These are phyloP conservation scores for Lacerta viridis DNA, from an alignment of 2,797 vertebrate genomes.

Conservation along the genomic window DNA sequence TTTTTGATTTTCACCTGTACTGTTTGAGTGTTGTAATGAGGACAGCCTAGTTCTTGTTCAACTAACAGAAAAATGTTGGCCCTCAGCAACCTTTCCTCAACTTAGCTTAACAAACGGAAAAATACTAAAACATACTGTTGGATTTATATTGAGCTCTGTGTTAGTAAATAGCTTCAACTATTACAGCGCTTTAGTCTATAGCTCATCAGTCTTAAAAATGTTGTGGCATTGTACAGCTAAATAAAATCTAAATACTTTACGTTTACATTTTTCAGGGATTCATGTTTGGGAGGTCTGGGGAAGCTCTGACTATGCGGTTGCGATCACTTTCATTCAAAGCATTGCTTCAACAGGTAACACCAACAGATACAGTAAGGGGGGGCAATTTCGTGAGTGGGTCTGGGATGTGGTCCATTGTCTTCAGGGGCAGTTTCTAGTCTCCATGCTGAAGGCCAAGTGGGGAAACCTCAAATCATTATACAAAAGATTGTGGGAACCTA, in stretches of 20 bases:
- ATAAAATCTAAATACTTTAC: slow-evolving; percentile 16
- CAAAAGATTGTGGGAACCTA: neutral
- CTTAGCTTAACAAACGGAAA: neutral
- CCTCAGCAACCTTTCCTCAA: slow-evolving; percentile 25
- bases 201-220: slow-evolving; percentile 7
- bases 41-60: neutral
- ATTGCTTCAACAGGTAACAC: slow-evolving; percentile 76
- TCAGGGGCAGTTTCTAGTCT: neutral
- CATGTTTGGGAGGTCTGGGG: slow-evolving; percentile 78
- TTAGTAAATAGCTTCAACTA: neutral
- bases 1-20: no score
- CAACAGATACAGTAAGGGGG: neutral
- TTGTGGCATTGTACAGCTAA: no score
- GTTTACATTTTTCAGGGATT: slow-evolving; percentile 63
- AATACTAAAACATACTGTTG: neutral
- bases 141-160: neutral
- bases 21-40: neutral
- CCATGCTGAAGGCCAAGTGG: neutral
- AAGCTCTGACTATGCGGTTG: slow-evolving; percentile 74
- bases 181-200: slow-evolving; percentile 16
- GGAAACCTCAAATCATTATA: neutral
- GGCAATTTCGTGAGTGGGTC: neutral
- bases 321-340: slow-evolving; percentile 75
- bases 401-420: neutral
- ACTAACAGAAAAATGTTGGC: neutral